Base-by-base conservation (phyloP, 2,113 vertebrate species). In the Glaucomys volans region DNA sequence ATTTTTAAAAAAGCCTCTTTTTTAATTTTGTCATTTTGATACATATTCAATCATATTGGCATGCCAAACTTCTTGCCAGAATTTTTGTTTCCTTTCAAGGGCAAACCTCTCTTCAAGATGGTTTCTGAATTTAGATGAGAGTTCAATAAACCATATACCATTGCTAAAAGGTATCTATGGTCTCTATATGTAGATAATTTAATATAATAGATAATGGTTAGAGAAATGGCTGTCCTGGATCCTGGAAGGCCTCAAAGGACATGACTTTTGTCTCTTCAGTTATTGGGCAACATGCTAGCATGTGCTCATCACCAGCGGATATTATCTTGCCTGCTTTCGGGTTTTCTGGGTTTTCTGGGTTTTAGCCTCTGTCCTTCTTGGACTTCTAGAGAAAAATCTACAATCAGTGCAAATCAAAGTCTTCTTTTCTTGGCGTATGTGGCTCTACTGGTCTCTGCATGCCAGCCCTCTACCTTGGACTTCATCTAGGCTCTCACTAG, bases 321-420 rank as follows among this genome's bases (percentile, higher is more conserved):
- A n/a, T 67, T 64, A 93, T 42, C 17, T 30, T 75, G 37, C 6
- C 35, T 69, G 18, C 18, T 83, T n/a, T n/a, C n/a, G n/a, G n/a
- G n/a, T n/a, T n/a, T n/a, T n/a, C n/a, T n/a, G n/a, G n/a, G n/a
- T n/a, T n/a, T 24, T 52, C 37, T 77, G 37, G 59, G 24, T 72
- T 87, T 91, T 35, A 90, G 32, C n/a, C 18, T 89, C 74, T 77
- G 52, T 16, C 74, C 35, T 71, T 69, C 54, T 52, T 64, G 32
- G 87, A 35, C 24, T 62, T 93, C 74, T 71, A 52, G 18, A 82
- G 47, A 74, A 92, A 88, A 86, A 85, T 47, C 42, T 76, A 64
- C 35, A 30, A n/a, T 52, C 4, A 67, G 72, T 17, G n/a, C 1
- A 79, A 35, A 26, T 72, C 62, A 28, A 5, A 35, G 24, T 4